Conservation (phyloP, 2,888 invertebrate species). For the Anorthoa munda region DNA sequence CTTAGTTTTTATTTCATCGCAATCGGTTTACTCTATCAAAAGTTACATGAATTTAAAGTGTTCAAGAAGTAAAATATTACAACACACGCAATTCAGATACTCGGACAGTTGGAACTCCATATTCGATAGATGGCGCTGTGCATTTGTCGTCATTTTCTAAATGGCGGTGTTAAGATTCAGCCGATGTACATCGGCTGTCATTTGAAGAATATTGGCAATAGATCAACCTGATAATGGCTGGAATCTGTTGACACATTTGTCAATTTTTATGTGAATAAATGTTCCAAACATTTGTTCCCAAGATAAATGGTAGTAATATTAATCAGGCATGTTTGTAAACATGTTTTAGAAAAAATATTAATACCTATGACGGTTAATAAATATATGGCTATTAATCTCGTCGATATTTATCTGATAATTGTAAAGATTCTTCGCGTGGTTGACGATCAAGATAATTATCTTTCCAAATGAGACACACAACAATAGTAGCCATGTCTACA, state of each 20-base stretch:
- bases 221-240: conserved; percentile 1
- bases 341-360: neutral
- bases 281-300: neutral
- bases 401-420: neutral
- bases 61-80: too few relatives aligned
- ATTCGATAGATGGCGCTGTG: too few relatives aligned
- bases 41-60: too few relatives aligned
- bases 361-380: neutral
- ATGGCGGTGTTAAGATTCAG: too few relatives aligned
- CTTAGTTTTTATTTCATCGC: too few relatives aligned
- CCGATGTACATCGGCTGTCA: neutral
- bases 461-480: conserved; percentile 16
- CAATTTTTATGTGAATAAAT: conserved; percentile 1
- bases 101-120: too few relatives aligned
- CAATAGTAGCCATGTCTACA: conserved; percentile 12
- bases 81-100: too few relatives aligned
- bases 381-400: neutral
- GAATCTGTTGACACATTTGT: neutral
- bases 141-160: too few relatives aligned
- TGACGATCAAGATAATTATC: neutral
- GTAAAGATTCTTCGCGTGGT: neutral
- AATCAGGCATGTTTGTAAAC: conserved; percentile 8
- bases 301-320: conserved; percentile 5
- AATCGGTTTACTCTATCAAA: too few relatives aligned
- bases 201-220: neutral